Conservation (phyloP, 2,113 vertebrate species). For the Spea multiplicata region DNA sequence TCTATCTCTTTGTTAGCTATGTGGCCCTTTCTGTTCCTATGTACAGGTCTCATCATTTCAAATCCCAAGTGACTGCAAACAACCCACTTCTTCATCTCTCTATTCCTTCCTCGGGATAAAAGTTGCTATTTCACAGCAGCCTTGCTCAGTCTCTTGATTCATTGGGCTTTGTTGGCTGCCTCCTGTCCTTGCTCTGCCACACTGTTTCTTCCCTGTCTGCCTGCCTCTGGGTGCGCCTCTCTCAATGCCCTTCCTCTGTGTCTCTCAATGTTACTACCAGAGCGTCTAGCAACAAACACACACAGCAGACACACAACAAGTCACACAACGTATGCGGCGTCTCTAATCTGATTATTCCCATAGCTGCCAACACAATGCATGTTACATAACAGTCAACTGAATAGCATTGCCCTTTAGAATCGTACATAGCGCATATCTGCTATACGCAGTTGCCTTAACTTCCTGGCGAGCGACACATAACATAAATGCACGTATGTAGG, state of each 20-base stretch:
- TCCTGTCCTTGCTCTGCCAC: neutral
- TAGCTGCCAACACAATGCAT: neutral
- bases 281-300: neutral
- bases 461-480: conserved; percentile 6
- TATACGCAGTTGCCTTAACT: conserved; percentile 15
- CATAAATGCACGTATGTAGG: neutral
- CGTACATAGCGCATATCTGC: too few relatives aligned
- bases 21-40: too few relatives aligned
- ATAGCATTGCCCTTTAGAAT: too few relatives aligned
- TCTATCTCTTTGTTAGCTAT: too few relatives aligned
- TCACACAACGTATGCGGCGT: neutral
- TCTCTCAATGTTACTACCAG: conserved; percentile 41
- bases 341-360: neutral
- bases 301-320: conserved; percentile 20
- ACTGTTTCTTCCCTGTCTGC: conserved; percentile 22
- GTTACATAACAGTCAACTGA: neutral
- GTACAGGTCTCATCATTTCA: too few relatives aligned
- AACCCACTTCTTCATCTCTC: too few relatives aligned
- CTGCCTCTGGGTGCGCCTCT: conserved; percentile 44
- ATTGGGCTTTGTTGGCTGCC: conserved; percentile 13
- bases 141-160: neutral
- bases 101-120: neutral
- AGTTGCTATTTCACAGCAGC: neutral
- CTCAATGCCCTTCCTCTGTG: conserved; percentile 45
- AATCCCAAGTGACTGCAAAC: too few relatives aligned